Evolutionary conservation across 2,888 invertebrate genomes (phyloP).

Genomic region (Amblyjoppa proteus): DNA sequence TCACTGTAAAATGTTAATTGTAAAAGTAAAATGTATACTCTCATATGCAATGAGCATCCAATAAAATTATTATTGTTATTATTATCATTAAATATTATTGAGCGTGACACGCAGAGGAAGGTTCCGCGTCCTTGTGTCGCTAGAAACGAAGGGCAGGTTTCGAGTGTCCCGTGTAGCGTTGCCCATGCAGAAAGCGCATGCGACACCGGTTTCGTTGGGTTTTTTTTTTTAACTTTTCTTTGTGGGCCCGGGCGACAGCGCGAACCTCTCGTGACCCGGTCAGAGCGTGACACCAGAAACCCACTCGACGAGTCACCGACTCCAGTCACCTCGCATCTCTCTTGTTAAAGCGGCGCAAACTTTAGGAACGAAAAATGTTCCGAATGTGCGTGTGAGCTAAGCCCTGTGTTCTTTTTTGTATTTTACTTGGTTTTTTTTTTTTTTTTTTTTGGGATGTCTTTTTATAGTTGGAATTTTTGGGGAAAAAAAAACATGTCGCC

Average conservation of each 20-base stretch:
- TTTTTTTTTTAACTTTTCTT: not conserved
- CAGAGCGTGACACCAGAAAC: constrained; percentile 72
- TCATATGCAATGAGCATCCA: too few relatives aligned
- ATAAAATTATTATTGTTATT: too few relatives aligned
- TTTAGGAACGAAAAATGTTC: not conserved
- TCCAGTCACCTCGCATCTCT: constrained; percentile 61
- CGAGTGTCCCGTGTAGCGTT: constrained; percentile 42
- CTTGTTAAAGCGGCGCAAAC: constrained; percentile 74
- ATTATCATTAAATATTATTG: not conserved
- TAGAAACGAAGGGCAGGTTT: not conserved
- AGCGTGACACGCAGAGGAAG: not conserved
- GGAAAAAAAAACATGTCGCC: not conserved
- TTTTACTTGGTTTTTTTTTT: not conserved
- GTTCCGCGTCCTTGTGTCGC: not conserved
- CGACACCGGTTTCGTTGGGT: not conserved
- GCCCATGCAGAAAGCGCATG: constrained; percentile 18
- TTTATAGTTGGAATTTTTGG: not conserved
- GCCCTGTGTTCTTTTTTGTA: not conserved
- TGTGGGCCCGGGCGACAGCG: not conserved
- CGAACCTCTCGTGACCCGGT: constrained; percentile 70
- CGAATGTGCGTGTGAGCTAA: not conserved
- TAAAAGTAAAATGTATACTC: too few relatives aligned
- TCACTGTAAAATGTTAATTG: too few relatives aligned
- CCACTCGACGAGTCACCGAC: constrained; percentile 79
- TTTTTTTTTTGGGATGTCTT: not conserved